A percentile compares a stretch with the other conserved stretches of the same genome.
phyloP scores from a whole-genome alignment of 2,113 vertebrate genomes.

The Atherinomorus stipes region DNA sequence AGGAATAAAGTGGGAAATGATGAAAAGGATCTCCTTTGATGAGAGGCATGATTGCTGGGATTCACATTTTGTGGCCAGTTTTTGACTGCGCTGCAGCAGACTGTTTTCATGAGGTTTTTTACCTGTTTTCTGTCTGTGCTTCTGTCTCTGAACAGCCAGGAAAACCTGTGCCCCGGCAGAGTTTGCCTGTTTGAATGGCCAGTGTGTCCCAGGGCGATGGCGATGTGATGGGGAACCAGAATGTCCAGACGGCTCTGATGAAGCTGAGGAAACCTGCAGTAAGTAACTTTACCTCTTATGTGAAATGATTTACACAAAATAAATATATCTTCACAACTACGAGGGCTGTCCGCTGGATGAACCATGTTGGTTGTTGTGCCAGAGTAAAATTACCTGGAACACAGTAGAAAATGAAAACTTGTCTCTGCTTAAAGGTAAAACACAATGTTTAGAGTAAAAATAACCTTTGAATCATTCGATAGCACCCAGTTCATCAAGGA shows the following conservation, averaged over 20 bases:
- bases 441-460: too few species aligned
- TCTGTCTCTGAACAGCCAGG: slow-evolving; percentile 71
- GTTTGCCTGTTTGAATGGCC: slow-evolving; percentile 93
- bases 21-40: slow-evolving; percentile 40
- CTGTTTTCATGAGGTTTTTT: slow-evolving; percentile 2
- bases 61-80: slow-evolving; percentile 42
- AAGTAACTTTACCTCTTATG: slow-evolving; percentile 68
- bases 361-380: too few species aligned
- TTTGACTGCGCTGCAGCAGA: background rate
- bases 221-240: slow-evolving; percentile 95
- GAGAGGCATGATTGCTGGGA: slow-evolving; percentile 27
- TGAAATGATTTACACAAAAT: too few species aligned
- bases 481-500: too few species aligned
- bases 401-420: too few species aligned
- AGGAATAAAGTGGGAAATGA: slow-evolving; percentile 26
- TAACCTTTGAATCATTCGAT: too few species aligned
- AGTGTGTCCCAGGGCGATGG: slow-evolving; percentile 94
- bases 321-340: too few species aligned
- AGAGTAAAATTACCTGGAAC: too few species aligned
- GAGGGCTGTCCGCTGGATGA: too few species aligned
- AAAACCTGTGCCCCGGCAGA: slow-evolving; percentile 92
- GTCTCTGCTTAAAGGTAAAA: too few species aligned
- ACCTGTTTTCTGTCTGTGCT: slow-evolving; percentile 15
- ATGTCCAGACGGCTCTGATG: slow-evolving; percentile 92
- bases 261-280: slow-evolving; percentile 92